These are phyloP conservation scores for Tachycineta bicolor DNA, from an alignment of 2,113 vertebrate genomes.

Conservation along the genomic window DNA sequence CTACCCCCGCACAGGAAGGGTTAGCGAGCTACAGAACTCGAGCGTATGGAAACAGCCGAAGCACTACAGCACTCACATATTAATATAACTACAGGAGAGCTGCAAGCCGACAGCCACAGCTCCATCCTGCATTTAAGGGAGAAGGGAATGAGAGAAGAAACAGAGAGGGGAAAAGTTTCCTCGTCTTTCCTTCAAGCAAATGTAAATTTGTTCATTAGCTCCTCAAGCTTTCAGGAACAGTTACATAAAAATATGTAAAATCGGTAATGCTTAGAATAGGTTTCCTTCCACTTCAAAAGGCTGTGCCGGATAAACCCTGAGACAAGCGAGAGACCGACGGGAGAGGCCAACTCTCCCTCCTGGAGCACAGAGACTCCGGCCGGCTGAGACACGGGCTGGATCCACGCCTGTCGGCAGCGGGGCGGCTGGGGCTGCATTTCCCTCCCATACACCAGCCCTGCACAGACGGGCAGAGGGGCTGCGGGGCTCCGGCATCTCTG, in stretches of 20 bases:
- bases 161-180: not conserved
- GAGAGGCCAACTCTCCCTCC: not conserved
- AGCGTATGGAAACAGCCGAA: not conserved
- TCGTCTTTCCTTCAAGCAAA: not conserved
- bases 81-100: not conserved
- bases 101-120: not conserved
- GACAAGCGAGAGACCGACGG: accelerated
- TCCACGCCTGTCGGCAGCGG: not conserved
- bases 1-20: not conserved
- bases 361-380: not conserved
- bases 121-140: not conserved
- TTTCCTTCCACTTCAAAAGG: not conserved
- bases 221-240: not conserved
- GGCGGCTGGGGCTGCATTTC: not conserved
- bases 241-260: not conserved
- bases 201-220: not conserved
- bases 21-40: not conserved
- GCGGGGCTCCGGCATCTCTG: not conserved
- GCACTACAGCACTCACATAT: not conserved
- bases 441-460: not conserved
- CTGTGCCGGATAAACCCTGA: not conserved
- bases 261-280: not conserved
- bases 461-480: not conserved
- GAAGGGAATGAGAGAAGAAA: not conserved
- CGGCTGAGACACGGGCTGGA: not conserved